These are phyloP conservation scores for Caiman crocodilus DNA, from an alignment of 2,797 vertebrate species.

Conservation along the genomic window DNA sequence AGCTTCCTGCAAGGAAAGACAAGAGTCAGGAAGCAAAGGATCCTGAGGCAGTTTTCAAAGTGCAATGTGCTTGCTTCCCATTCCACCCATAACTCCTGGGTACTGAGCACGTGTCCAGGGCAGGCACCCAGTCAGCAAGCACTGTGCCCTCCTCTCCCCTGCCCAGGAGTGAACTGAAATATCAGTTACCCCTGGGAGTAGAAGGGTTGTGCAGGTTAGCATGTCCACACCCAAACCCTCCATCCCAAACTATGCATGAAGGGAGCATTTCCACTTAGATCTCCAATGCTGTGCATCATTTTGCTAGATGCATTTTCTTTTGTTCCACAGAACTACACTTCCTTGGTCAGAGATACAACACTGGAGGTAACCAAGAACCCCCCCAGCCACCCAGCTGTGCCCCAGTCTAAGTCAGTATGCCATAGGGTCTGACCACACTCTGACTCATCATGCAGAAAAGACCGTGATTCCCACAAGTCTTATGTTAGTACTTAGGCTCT, in stretches of 20 bases:
- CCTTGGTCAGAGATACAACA: neutral
- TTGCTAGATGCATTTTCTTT: fast-evolving
- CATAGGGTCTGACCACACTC: neutral
- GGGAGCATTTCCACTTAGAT: neutral
- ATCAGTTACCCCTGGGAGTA: neutral
- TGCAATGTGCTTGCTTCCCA: neutral
- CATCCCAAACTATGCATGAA: neutral
- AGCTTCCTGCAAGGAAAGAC: slow-evolving; percentile 81
- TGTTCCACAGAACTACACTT: neutral
- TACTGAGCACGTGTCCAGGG: neutral
- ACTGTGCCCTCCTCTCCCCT: neutral
- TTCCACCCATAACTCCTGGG: neutral
- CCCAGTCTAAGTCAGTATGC: neutral
- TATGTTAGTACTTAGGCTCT: neutral
- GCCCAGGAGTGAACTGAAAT: neutral
- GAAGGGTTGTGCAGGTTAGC: neutral
- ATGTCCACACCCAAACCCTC: fast-evolving
- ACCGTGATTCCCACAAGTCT: neutral
- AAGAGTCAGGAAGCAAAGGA: neutral
- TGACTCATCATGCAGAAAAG: neutral
- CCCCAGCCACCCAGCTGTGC: no score
- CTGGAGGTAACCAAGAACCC: neutral
- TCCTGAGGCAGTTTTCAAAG: neutral
- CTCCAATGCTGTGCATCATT: fast-evolving
- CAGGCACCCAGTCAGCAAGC: neutral